Percentiles rank a stretch among this genome's conserved stretches.
Evolutionary conservation across 2,797 vertebrate species (phyloP).

Genomic region (Pseudocheirus occidentalis): DNA sequence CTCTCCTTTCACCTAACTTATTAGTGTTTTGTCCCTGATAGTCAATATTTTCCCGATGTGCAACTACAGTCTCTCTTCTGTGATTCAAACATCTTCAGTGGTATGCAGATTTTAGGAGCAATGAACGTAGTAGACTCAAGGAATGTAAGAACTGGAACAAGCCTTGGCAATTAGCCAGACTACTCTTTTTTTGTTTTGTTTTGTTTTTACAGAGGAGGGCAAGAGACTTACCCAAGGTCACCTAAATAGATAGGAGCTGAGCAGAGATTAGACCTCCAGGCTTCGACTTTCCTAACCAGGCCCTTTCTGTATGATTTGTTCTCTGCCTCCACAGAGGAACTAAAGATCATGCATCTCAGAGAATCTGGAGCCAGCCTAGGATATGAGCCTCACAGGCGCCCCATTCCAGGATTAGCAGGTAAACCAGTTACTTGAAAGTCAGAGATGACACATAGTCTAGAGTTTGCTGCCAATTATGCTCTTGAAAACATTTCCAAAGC

Average conservation of each 20-base stretch:
- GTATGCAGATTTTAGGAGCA: neutral
- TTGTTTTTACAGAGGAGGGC: neutral
- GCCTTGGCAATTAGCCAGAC: neutral
- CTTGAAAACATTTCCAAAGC: constrained; percentile 59
- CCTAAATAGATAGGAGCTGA: neutral
- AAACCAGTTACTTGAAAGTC: constrained; percentile 37
- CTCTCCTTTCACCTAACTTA: neutral
- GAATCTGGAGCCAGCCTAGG: neutral
- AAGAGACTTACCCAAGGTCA: neutral
- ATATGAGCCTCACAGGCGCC: neutral
- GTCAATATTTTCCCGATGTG: neutral
- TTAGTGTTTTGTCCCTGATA: neutral
- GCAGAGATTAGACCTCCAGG: neutral
- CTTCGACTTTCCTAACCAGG: neutral
- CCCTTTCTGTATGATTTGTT: neutral
- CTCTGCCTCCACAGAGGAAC: neutral
- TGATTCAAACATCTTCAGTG: neutral
- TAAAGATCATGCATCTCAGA: neutral
- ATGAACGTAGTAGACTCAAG: neutral
- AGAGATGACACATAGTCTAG: constrained; percentile 26
- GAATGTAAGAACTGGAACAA: neutral
- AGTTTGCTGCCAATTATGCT: constrained; percentile 48
- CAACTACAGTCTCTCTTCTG: neutral
- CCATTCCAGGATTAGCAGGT: constrained; percentile 19
- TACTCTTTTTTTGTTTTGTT: neutral